These are phyloP conservation scores for Anabacerthia variegaticeps DNA, from an alignment of 2,797 vertebrate genomes.

Conservation along the genomic window DNA sequence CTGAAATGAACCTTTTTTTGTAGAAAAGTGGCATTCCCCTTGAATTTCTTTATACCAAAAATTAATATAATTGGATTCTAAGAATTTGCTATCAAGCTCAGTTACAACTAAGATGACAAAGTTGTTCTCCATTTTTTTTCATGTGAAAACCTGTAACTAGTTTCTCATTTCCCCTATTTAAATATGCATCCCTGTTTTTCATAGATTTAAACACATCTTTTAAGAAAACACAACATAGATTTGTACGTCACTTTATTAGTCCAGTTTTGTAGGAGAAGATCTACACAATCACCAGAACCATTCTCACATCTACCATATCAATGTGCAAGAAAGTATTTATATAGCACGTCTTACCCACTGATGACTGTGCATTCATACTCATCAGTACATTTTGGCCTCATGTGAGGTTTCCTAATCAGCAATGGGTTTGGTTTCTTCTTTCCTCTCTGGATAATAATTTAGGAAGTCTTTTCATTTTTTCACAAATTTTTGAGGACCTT, in stretches of 20 bases:
- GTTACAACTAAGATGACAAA: background rate
- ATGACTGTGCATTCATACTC: background rate
- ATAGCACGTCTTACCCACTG: background rate
- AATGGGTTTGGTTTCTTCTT: background rate
- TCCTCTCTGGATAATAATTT: background rate
- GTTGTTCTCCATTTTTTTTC: background rate
- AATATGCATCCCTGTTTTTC: background rate
- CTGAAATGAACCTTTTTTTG: background rate
- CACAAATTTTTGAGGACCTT: background rate
- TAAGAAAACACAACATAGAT: background rate
- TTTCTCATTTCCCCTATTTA: background rate
- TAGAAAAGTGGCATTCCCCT: background rate
- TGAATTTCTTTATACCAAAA: background rate
- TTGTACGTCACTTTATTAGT: background rate
- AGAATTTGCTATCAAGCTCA: background rate
- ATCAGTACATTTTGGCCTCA: background rate
- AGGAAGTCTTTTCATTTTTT: background rate
- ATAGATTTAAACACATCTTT: background rate
- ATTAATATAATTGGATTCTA: background rate
- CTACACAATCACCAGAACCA: background rate
- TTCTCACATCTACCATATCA: background rate
- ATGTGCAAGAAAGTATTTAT: background rate
- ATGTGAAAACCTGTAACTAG: background rate
- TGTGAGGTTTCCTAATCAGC: background rate
- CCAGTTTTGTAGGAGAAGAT: background rate